These are phyloP conservation scores for Phyllotreta striolata DNA, from an alignment of 2,888 invertebrate species.

Conservation along the genomic window DNA sequence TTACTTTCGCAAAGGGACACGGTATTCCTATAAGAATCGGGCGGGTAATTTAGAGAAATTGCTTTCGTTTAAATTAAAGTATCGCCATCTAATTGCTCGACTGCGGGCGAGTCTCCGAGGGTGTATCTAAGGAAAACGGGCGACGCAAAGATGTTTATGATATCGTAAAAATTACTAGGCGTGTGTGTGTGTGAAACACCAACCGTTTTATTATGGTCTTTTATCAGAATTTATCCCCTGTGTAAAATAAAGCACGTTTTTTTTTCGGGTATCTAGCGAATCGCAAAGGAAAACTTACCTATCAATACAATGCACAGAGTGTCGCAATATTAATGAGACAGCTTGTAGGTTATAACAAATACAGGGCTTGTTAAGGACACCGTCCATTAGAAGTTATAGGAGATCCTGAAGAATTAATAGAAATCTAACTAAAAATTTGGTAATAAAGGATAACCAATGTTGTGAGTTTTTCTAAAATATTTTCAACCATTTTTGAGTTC, in stretches of 20 bases:
- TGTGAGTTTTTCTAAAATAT: too few relatives aligned
- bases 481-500: too few relatives aligned
- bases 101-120: conserved; percentile 4
- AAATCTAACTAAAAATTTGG: too few relatives aligned
- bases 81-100: conserved; percentile 13
- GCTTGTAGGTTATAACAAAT: too few relatives aligned
- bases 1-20: too few relatives aligned
- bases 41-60: conserved; percentile 8
- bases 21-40: neutral
- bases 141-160: conserved; percentile 36
- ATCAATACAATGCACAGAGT: too few relatives aligned
- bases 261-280: conserved; percentile 7
- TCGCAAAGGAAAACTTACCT: too few relatives aligned
- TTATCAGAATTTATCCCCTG: conserved; percentile 9
- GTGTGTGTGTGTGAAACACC: conserved; percentile 34
- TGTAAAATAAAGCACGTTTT: conserved; percentile 9
- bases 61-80: conserved; percentile 12
- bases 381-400: too few relatives aligned
- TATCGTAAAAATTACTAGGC: conserved; percentile 42
- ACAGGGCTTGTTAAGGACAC: too few relatives aligned
- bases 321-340: too few relatives aligned
- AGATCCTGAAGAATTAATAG: too few relatives aligned
- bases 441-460: too few relatives aligned
- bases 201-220: conserved; percentile 12
- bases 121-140: conserved; percentile 19